Evolutionary conservation across 2,797 vertebrate species (phyloP), one percentile per base, ranked within the genome.

Genomic region (Falco naumanni): DNA sequence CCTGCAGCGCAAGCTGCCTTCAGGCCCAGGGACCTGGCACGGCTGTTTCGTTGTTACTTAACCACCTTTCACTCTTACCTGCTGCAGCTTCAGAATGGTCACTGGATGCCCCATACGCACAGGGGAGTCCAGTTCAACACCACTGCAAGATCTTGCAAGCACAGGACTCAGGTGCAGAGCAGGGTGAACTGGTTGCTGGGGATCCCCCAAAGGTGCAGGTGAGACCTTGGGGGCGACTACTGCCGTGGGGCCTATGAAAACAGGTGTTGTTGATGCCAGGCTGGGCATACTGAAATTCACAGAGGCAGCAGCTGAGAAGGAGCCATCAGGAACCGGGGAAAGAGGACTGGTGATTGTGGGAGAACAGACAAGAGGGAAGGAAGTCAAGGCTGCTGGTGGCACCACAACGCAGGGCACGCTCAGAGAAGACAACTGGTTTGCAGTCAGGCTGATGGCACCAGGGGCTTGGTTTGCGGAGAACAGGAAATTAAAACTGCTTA

Each of bases 381-480:
- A 98, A 72, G 98, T 96, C 61, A 99, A 92, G 8, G 98, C 91
- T 2, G 98, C 78, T 14, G 99, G 98, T 0, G 98, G 98, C 57
- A 99, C 68, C 95, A 99, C 90, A 61, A 99, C 97, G 88, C 98
- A 99, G 6, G 99, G 99, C 61, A 99, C 72, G 1, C 98, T 97
- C 87, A 99, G 91, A 18, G 98, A 94, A 20, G 98, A 97, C 48
- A 99, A 83, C 7, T 96, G 97, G 56, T 97, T 96, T 0, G 98
- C 66, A 61, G 98, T 48, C 8, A 98, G 94, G 4, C 97, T 91
- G 61, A 98, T 28, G 28, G 97, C 68, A 65, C 97, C 94, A 10
- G 98, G 66, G 13, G 94, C 37, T 83, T 98, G 99, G 59, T 97
- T 97, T 45, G 98, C 95, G 31, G 99, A 95, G 39, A 99, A 92